phyloP scores from a whole-genome alignment of 2,113 vertebrate genomes.

The Octodon degus region DNA sequence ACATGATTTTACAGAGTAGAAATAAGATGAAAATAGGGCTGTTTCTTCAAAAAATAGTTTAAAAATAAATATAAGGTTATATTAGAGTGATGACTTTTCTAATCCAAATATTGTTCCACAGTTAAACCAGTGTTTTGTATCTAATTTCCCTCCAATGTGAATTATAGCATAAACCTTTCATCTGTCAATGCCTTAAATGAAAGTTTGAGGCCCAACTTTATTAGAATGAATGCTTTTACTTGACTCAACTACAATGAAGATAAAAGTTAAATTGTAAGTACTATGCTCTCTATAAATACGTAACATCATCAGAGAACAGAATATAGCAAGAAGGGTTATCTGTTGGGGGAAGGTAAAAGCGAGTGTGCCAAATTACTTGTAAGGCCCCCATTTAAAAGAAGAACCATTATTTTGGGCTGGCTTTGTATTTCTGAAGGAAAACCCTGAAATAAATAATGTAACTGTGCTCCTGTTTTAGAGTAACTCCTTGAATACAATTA shows the following conservation, averaged over 20 bases:
- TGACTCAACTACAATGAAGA: background rate
- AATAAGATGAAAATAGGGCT: background rate
- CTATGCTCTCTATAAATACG: slow-evolving; percentile 30
- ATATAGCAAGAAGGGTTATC: slow-evolving; percentile 72
- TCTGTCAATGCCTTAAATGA: slow-evolving; percentile 38
- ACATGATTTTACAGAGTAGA: slow-evolving; percentile 27
- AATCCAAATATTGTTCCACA: slow-evolving; percentile 54
- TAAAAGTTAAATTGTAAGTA: slow-evolving; percentile 75
- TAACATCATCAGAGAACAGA: slow-evolving; percentile 42
- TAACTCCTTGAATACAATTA: background rate
- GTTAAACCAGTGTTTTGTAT: background rate
- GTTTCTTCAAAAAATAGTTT: slow-evolving; percentile 20
- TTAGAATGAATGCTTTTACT: background rate
- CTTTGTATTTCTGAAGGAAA: background rate
- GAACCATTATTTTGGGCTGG: slow-evolving; percentile 25
- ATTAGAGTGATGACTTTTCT: slow-evolving; percentile 32
- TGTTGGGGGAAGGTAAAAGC: fast-evolving
- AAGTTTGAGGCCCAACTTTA: slow-evolving; percentile 42
- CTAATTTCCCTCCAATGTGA: slow-evolving; percentile 48
- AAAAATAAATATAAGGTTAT: slow-evolving; percentile 61
- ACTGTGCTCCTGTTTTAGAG: background rate
- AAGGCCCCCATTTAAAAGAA: slow-evolving; percentile 7
- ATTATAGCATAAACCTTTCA: slow-evolving; percentile 54
- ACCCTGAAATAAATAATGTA: background rate
- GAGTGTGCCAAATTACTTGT: background rate